Conservation (phyloP, 2,888 invertebrate genomes). For the Andrena haemorrhoa region DNA sequence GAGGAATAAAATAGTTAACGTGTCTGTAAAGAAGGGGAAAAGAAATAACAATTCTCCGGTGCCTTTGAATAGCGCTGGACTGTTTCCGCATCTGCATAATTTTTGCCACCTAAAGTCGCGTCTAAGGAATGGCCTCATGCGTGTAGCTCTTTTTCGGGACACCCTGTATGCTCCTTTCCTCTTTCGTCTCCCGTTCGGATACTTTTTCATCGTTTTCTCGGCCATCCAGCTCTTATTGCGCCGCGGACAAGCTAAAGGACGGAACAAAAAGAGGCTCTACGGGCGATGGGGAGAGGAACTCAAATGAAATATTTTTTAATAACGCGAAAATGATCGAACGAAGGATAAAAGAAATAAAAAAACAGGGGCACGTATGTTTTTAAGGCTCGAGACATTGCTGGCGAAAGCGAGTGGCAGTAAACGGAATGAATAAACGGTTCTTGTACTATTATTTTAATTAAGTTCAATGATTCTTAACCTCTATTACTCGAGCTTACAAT, state of each 20-base stretch:
- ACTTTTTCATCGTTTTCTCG: slow-evolving; percentile 29
- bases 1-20: slow-evolving; percentile 61
- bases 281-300: slow-evolving; percentile 50
- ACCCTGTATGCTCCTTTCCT: slow-evolving; percentile 61
- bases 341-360: neutral
- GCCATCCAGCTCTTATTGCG: slow-evolving; percentile 34
- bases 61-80: slow-evolving; percentile 79
- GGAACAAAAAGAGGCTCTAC: slow-evolving; percentile 31
- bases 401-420: slow-evolving; percentile 4
- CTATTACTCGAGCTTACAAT: neutral
- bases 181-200: slow-evolving; percentile 49
- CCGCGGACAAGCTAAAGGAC: slow-evolving; percentile 9
- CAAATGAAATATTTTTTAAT: slow-evolving; percentile 75
- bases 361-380: slow-evolving; percentile 45
- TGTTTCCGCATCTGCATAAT: slow-evolving; percentile 68
- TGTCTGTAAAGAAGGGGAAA: slow-evolving; percentile 60
- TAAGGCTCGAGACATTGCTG: slow-evolving; percentile 32
- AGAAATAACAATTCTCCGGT: slow-evolving; percentile 73
- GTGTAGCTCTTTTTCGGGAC: slow-evolving; percentile 60
- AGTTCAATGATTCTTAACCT: neutral
- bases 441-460: neutral
- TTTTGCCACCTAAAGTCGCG: slow-evolving; percentile 60
- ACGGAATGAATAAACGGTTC: slow-evolving; percentile 13
- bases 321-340: slow-evolving; percentile 56
- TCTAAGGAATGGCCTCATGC: slow-evolving; percentile 64